These are phyloP conservation scores for Nautilus pompilius DNA, from an alignment of 1,140 invertebrate genomes.

Conservation along the genomic window DNA sequence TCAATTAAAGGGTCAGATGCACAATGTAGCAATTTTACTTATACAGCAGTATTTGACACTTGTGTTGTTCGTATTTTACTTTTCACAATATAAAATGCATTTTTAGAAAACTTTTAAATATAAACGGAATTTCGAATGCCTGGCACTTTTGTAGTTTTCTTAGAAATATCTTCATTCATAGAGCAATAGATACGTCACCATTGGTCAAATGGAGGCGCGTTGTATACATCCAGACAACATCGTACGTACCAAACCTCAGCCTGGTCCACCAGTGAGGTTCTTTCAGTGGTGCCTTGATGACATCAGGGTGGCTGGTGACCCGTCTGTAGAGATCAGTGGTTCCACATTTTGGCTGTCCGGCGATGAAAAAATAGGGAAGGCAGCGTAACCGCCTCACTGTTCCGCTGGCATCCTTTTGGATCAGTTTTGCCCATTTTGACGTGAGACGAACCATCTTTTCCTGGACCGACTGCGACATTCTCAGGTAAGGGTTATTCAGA, in stretches of 20 bases:
- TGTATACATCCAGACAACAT: neutral
- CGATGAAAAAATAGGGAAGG: slow-evolving; percentile 44
- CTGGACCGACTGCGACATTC: slow-evolving; percentile 18
- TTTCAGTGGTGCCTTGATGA: slow-evolving; percentile 34
- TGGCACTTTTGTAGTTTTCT: no score
- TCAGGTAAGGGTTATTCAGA: slow-evolving; percentile 26
- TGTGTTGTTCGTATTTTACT: no score
- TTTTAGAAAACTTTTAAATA: no score
- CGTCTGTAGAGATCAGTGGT: slow-evolving; percentile 43
- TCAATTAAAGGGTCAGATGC: no score
- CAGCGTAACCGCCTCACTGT: slow-evolving; percentile 27
- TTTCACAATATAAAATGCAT: no score
- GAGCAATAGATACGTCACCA: no score
- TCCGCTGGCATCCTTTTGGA: neutral
- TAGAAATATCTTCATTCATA: no score
- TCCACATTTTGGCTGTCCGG: slow-evolving; percentile 46
- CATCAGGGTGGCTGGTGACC: slow-evolving; percentile 34
- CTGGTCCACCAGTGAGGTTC: slow-evolving; percentile 50
- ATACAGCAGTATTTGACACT: no score
- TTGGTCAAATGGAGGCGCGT: no score
- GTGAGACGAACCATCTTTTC: slow-evolving; percentile 18
- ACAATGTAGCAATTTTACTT: no score
- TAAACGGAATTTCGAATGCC: no score
- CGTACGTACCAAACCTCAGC: slow-evolving; percentile 36
- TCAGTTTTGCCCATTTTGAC: slow-evolving; percentile 16